Percentiles rank a stretch among this genome's conserved stretches.
Evolutionary conservation across 1,140 invertebrate genomes (phyloP).

Genomic region (Pinna nobilis): DNA sequence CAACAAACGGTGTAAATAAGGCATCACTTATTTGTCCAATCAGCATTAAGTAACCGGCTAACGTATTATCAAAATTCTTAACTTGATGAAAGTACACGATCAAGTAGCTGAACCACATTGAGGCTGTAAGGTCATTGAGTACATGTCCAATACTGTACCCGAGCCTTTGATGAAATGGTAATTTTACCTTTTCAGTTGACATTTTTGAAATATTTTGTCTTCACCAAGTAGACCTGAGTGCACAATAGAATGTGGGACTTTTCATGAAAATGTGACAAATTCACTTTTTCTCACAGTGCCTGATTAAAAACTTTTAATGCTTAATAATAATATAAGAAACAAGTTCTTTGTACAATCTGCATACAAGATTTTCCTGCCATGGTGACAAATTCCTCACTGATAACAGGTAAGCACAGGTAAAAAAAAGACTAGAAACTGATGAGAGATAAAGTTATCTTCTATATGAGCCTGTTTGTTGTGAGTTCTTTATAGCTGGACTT

Average conservation of each 20-base stretch:
- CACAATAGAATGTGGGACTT: not conserved
- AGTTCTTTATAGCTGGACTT: too few relatives aligned
- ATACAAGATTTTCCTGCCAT: too few relatives aligned
- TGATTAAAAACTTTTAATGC: not conserved
- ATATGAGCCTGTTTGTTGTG: too few relatives aligned
- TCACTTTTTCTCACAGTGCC: not conserved
- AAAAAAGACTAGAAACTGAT: too few relatives aligned
- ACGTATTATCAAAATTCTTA: constrained; percentile 81
- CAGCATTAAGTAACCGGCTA: constrained; percentile 80
- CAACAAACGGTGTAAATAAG: constrained; percentile 91
- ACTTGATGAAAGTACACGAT: constrained; percentile 93
- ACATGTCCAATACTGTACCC: constrained; percentile 90
- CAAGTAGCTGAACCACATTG: constrained; percentile 99
- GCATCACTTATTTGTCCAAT: constrained; percentile 85
- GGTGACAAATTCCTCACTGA: too few relatives aligned
- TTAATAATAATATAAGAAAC: not conserved
- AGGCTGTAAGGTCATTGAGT: constrained; percentile 95
- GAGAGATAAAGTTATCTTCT: too few relatives aligned
- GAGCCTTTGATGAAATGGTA: constrained; percentile 64
- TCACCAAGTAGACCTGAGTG: not conserved
- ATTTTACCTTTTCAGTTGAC: not conserved
- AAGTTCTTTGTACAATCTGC: not conserved
- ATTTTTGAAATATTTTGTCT: not conserved
- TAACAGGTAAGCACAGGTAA: too few relatives aligned
- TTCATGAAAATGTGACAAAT: not conserved